Conservation (phyloP, 1,140 invertebrate genomes). For the Drosophila cardini region DNA sequence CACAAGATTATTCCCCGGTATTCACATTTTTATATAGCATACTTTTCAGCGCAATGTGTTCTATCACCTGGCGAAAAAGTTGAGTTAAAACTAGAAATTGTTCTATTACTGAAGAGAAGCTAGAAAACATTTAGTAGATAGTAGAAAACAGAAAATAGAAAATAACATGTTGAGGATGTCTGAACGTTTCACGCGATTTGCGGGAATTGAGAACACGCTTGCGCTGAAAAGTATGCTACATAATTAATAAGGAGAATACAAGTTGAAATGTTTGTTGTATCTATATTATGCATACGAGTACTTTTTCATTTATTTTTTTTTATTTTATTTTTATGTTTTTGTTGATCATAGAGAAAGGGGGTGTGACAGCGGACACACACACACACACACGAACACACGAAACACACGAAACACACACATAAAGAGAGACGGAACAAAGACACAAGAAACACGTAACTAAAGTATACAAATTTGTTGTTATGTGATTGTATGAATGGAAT, state of each 20-base stretch:
- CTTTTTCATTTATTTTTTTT: not conserved
- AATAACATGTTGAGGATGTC: not conserved
- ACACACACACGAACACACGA: not conserved
- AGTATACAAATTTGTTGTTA: constrained; percentile 7
- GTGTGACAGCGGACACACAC: not conserved
- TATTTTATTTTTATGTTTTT: constrained; percentile 1
- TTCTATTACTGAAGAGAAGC: not conserved
- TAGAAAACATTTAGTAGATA: not conserved
- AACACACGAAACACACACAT: not conserved
- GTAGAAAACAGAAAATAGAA: not conserved
- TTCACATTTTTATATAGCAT: constrained; percentile 20
- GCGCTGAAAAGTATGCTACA: constrained; percentile 25
- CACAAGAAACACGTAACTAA: constrained; percentile 15
- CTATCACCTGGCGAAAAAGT: not conserved
- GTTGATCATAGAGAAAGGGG: not conserved
- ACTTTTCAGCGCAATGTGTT: constrained; percentile 15
- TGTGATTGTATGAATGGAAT: constrained; percentile 4
- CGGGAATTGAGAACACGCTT: not conserved
- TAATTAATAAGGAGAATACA: constrained; percentile 16
- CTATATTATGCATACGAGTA: constrained; percentile 23
- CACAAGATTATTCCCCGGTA: constrained; percentile 12
- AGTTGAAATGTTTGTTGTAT: constrained; percentile 22
- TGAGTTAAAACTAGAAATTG: not conserved
- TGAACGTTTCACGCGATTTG: not conserved
- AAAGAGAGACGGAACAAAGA: constrained; percentile 5